Conservation (phyloP, 2,797 vertebrate genomes). For the Chiroxiphia lanceolata region DNA sequence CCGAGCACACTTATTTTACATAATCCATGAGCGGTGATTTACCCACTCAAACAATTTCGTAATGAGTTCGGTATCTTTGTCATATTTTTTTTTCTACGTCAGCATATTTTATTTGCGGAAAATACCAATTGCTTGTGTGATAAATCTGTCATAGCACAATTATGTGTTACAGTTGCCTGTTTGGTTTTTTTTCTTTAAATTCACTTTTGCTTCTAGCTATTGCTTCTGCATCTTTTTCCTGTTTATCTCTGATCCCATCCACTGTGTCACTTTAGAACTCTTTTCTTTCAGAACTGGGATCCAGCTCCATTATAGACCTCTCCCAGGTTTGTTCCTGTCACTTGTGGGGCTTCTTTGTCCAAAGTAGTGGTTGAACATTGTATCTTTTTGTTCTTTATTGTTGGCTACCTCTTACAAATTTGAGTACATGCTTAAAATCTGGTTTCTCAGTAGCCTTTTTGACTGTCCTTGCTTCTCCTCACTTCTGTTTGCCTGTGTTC, state of each 20-base stretch:
- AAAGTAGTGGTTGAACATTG: neutral
- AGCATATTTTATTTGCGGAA: neutral
- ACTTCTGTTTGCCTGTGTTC: neutral
- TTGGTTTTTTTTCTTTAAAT: neutral
- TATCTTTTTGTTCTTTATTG: neutral
- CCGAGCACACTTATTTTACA: neutral
- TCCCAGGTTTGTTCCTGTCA: neutral
- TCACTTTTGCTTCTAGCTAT: neutral
- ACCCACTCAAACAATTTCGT: neutral
- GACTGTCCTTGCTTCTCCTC: neutral
- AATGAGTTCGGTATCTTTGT: neutral
- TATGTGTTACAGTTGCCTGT: neutral
- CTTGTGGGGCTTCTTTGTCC: neutral
- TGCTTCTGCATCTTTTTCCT: neutral
- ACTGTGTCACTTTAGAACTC: neutral
- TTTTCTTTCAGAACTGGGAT: slow-evolving; percentile 5
- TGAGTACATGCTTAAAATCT: neutral
- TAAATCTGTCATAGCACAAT: no score
- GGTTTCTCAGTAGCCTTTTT: neutral
- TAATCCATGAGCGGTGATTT: neutral
- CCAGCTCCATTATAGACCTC: neutral
- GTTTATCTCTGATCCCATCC: neutral
- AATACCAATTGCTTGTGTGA: neutral
- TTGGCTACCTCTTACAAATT: neutral
- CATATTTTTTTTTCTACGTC: neutral